Percentiles rank a stretch among this genome's conserved stretches.
These are phyloP conservation scores for Phyllotis vaccarum DNA, from an alignment of 2,797 vertebrate genomes.

Conservation along the genomic window DNA sequence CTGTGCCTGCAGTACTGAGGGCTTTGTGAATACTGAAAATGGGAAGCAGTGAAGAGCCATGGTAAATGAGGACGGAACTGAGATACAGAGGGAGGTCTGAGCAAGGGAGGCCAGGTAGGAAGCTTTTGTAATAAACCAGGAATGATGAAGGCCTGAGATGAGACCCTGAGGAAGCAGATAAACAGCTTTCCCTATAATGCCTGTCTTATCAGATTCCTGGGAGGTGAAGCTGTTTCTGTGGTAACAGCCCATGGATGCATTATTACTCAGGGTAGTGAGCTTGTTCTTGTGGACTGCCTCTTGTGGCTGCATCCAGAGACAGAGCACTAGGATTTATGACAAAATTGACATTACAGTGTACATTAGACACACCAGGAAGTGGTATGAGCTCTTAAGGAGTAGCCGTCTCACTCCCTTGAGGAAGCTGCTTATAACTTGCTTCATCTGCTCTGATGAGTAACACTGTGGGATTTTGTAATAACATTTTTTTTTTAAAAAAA, in stretches of 20 bases:
- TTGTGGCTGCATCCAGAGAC: constrained; percentile 16
- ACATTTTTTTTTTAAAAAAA: neutral
- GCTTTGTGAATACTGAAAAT: neutral
- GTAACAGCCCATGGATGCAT: neutral
- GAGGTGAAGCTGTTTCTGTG: constrained; percentile 51
- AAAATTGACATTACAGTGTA: neutral
- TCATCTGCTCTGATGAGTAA: neutral
- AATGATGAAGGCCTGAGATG: constrained; percentile 36
- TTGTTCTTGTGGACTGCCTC: constrained; percentile 30
- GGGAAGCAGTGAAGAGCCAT: neutral
- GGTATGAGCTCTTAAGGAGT: neutral
- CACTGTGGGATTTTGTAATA: constrained; percentile 7
- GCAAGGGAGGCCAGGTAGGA: constrained; percentile 12
- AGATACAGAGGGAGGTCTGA: neutral
- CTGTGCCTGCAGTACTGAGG: neutral
- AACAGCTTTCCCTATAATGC: constrained; percentile 43
- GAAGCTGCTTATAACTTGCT: neutral
- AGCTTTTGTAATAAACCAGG: constrained; percentile 59
- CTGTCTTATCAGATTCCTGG: constrained; percentile 22
- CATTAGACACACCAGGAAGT: neutral
- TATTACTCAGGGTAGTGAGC: constrained; percentile 22
- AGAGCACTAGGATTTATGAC: constrained; percentile 53
- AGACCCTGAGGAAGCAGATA: neutral
- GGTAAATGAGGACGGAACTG: neutral
- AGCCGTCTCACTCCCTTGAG: neutral